phyloP scores from a whole-genome alignment of 1,140 invertebrate genomes.

The Holotrichia oblita region DNA sequence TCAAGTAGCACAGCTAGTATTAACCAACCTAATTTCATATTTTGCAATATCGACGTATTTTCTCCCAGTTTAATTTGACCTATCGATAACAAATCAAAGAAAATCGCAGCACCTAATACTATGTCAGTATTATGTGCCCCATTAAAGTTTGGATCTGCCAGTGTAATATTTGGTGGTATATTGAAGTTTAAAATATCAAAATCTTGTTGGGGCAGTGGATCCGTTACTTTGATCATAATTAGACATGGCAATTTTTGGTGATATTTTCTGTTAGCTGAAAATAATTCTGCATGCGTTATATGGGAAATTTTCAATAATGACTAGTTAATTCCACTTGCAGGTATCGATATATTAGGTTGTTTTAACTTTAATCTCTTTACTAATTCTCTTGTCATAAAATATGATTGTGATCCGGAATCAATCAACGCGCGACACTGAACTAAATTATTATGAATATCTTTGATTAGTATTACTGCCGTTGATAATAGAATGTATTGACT shows the following conservation, averaged over 20 bases:
- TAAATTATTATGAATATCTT: constrained; percentile 42
- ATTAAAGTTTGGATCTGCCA: constrained; percentile 51
- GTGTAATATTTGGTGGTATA: constrained; percentile 48
- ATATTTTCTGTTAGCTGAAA: constrained; percentile 16
- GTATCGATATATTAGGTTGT: constrained; percentile 17
- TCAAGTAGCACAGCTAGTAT: not conserved
- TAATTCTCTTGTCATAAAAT: constrained; percentile 50
- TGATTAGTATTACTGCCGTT: constrained; percentile 50
- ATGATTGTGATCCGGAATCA: constrained; percentile 50
- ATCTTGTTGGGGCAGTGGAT: constrained; percentile 1
- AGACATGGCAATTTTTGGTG: constrained; percentile 17
- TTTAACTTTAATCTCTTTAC: constrained; percentile 42
- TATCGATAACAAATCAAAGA: constrained; percentile 46
- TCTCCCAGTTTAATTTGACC: too few relatives aligned
- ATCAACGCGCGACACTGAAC: constrained; percentile 46
- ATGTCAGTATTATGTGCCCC: constrained; percentile 48
- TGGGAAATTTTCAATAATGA: constrained; percentile 5
- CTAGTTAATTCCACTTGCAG: not conserved
- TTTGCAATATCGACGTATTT: too few relatives aligned
- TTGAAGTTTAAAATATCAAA: constrained; percentile 44
- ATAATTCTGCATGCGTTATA: constrained; percentile 11
- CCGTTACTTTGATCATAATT: constrained; percentile 31
- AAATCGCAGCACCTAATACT: constrained; percentile 52
- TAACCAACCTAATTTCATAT: too few relatives aligned
- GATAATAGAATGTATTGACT: constrained; percentile 45